A percentile compares a stretch with the other conserved stretches of the same genome.
These are phyloP conservation scores for Phymanthus crucifer DNA, from an alignment of 92 coral and sea anemone genomes.

Conservation along the genomic window DNA sequence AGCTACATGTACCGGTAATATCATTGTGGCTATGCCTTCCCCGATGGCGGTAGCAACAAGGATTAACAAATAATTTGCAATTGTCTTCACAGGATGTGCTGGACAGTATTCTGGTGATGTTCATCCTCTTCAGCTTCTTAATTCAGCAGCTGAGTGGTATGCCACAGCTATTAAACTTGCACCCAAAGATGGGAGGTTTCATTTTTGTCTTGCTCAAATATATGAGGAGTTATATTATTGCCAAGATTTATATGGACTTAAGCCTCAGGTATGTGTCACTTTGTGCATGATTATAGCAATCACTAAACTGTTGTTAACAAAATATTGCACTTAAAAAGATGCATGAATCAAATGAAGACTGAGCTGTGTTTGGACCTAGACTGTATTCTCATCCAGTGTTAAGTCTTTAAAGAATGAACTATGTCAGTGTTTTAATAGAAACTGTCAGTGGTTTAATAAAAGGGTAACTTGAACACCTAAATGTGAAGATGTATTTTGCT, in stretches of 20 bases:
- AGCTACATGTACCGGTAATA: too few species aligned
- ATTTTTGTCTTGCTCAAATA: conserved; percentile 84
- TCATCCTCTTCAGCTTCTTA: conserved; percentile 74
- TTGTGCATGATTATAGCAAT: not conserved
- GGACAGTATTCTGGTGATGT: conserved; percentile 79
- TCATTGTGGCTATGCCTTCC: too few species aligned
- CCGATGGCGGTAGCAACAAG: too few species aligned
- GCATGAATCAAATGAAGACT: too few species aligned
- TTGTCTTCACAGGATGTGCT: conserved; percentile 77
- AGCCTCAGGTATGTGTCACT: conserved; percentile 60
- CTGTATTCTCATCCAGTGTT: too few species aligned
- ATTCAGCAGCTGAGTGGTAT: conserved; percentile 83
- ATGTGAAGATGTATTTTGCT: too few species aligned
- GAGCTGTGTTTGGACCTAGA: too few species aligned
- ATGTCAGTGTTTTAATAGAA: too few species aligned
- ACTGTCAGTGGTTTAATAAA: too few species aligned
- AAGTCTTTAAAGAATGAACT: too few species aligned
- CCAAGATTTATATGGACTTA: conserved; percentile 90
- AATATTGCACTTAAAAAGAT: not conserved
- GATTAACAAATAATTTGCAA: too few species aligned
- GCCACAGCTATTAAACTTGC: conserved; percentile 89
- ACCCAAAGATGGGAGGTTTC: conserved; percentile 84
- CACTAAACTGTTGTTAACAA: not conserved
- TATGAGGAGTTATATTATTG: conserved; percentile 88
- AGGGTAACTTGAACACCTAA: too few species aligned